phyloP scores from a whole-genome alignment of 1,140 invertebrate species.

The Homarus americanus region DNA sequence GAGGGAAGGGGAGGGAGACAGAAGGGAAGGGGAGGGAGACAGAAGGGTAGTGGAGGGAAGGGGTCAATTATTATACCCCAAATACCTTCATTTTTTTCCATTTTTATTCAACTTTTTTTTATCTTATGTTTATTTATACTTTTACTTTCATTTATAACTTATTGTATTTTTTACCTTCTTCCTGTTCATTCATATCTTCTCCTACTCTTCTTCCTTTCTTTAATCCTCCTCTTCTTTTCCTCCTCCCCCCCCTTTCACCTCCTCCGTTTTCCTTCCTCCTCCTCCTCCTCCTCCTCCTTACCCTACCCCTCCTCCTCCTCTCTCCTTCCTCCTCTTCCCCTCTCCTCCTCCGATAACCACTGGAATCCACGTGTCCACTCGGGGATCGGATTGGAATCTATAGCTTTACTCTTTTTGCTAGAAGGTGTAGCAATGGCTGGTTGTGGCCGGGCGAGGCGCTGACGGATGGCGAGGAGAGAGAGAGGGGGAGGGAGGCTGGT shows the following conservation, averaged over 20 bases:
- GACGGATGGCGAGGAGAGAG: conserved; percentile 15
- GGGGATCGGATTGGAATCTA: conserved; percentile 64
- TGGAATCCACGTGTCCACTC: conserved; percentile 57
- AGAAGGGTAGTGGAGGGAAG: too few relatives aligned
- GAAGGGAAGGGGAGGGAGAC: too few relatives aligned
- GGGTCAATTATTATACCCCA: too few relatives aligned
- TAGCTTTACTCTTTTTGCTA: conserved; percentile 58
- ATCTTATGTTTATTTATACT: too few relatives aligned
- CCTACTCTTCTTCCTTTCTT: not conserved
- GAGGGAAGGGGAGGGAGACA: too few relatives aligned
- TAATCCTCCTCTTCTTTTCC: not conserved
- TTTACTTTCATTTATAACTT: too few relatives aligned
- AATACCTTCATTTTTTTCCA: too few relatives aligned
- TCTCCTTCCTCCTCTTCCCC: conserved; percentile 13
- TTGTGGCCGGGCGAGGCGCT: conserved; percentile 34
- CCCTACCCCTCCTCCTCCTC: not conserved
- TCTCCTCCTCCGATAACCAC: conserved; percentile 58
- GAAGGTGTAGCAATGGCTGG: conserved; percentile 63
- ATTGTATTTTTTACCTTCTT: too few relatives aligned
- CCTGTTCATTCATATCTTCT: not conserved
- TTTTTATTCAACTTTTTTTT: too few relatives aligned
- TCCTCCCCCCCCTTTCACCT: not conserved
- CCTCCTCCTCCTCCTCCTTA: not conserved
- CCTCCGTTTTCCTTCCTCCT: not conserved
- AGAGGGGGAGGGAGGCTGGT: not conserved